Conservation (phyloP, 2,113 vertebrate species). For the Platanista minor region DNA sequence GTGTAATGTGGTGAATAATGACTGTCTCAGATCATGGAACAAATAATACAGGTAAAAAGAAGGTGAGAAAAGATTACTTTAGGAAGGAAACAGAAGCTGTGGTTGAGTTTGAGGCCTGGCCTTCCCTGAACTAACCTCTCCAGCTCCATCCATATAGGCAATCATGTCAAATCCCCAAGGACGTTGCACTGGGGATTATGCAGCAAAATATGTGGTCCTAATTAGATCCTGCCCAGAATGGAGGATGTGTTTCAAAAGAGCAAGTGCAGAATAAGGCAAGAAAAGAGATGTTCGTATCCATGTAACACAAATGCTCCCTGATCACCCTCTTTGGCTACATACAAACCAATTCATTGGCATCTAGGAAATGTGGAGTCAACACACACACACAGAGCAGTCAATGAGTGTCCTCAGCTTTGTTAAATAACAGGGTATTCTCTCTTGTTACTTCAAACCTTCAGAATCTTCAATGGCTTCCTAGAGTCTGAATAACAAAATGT, state of each 20-base stretch:
- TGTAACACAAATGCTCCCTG: background rate
- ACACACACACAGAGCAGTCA: background rate
- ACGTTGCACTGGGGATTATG: background rate
- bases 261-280: background rate
- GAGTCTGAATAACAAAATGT: slow-evolving; percentile 30
- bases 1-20: background rate
- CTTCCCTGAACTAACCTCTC: slow-evolving; percentile 30
- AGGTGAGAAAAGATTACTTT: background rate
- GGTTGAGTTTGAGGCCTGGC: background rate
- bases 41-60: slow-evolving; percentile 9
- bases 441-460: background rate
- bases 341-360: background rate
- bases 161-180: background rate
- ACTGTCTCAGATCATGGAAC: background rate
- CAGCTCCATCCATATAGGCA: background rate
- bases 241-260: background rate
- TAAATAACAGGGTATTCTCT: slow-evolving; percentile 23
- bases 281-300: slow-evolving; percentile 20
- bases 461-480: background rate
- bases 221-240: background rate
- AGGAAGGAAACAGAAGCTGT: background rate
- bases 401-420: background rate
- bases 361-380: background rate
- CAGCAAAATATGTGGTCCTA: background rate
- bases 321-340: background rate